phyloP scores from a whole-genome alignment of 1,140 invertebrate species.

The Ephestia elutella region DNA sequence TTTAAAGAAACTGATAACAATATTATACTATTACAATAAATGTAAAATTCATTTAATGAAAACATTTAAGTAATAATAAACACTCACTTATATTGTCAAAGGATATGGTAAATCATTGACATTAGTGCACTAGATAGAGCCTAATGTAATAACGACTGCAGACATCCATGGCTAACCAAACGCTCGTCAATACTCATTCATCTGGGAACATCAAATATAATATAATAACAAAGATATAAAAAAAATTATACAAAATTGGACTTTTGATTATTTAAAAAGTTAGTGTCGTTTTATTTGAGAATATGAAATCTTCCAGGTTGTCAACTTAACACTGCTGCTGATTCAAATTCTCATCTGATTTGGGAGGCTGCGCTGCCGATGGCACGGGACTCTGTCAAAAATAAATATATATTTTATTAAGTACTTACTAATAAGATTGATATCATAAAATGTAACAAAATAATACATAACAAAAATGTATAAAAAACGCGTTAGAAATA shows the following conservation, averaged over 20 bases:
- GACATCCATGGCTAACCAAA: constrained; percentile 10
- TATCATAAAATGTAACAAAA: constrained; percentile 6
- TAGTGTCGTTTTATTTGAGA: constrained; percentile 38
- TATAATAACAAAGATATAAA: constrained; percentile 32
- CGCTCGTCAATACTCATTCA: constrained; percentile 16
- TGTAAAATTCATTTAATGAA: constrained; percentile 18
- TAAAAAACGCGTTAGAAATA: constrained; percentile 20
- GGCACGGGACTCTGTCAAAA: constrained; percentile 80
- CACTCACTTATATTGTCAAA: constrained; percentile 30
- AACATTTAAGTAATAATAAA: constrained; percentile 11
- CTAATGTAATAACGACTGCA: constrained; percentile 15
- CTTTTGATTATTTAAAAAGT: constrained; percentile 34
- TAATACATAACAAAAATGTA: constrained; percentile 16
- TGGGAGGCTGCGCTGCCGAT: constrained; percentile 75
- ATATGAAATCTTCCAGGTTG: constrained; percentile 24
- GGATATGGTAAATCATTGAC: constrained; percentile 41
- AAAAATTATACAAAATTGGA: constrained; percentile 53
- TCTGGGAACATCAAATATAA: constrained; percentile 24
- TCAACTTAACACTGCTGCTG: constrained; percentile 55
- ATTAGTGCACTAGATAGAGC: constrained; percentile 9
- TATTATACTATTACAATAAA: constrained; percentile 20
- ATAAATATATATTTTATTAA: constrained; percentile 15
- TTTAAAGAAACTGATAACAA: background rate
- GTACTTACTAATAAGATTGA: too few relatives aligned
- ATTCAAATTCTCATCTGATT: constrained; percentile 82